A percentile compares a stretch with the other conserved stretches of the same genome.
Conservation (phyloP, 2,113 vertebrate genomes). For the Phylloscopus trochiloides region DNA sequence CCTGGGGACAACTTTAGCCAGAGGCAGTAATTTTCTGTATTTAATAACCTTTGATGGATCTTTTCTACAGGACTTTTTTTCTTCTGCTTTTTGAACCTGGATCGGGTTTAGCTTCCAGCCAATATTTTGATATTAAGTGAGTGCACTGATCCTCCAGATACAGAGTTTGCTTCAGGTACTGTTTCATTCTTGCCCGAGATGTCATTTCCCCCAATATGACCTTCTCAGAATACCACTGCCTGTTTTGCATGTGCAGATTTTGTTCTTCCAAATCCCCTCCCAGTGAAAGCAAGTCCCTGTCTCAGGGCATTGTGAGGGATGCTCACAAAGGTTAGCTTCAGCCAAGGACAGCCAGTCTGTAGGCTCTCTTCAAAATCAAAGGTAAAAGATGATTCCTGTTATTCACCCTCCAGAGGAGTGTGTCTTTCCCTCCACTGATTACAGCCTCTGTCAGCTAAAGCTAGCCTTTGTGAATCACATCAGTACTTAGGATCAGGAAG, state of each 20-base stretch:
- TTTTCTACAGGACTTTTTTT: background rate
- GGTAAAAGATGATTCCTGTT: conserved; percentile 15
- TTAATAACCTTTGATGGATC: background rate
- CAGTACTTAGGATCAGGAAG: background rate
- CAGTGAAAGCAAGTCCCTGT: background rate
- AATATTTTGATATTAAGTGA: background rate
- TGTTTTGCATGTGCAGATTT: background rate
- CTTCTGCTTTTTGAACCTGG: background rate
- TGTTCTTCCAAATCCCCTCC: background rate
- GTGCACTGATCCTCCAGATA: background rate
- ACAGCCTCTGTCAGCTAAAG: background rate
- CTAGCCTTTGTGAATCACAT: background rate
- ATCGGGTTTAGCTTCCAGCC: background rate
- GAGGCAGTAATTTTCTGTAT: background rate
- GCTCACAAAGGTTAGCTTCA: background rate
- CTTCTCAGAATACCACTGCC: conserved; percentile 4
- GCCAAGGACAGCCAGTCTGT: background rate
- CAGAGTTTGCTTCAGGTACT: background rate
- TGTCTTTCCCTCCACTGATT: background rate
- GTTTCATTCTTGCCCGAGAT: conserved; percentile 5
- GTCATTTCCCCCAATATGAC: background rate
- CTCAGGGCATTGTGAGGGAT: background rate
- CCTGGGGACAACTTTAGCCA: background rate
- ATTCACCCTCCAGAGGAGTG: background rate
- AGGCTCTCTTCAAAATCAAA: conserved; percentile 6